phyloP scores from a whole-genome alignment of 2,797 vertebrate genomes.

The Sebastes steindachneri region DNA sequence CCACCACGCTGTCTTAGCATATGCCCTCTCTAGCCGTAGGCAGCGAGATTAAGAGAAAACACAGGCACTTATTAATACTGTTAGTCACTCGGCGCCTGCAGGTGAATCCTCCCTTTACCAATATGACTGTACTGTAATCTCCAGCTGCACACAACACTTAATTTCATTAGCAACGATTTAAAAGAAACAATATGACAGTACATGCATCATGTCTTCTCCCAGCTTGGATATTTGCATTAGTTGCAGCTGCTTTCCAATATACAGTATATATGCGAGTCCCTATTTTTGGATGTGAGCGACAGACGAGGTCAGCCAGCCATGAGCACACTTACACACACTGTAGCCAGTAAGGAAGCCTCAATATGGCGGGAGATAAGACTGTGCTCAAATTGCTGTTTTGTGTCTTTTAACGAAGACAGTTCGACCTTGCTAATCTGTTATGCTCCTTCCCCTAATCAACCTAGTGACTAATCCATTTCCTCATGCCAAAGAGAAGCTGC shows the following conservation, averaged over 20 bases:
- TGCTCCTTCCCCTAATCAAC: constrained; percentile 75
- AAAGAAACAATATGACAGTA: constrained; percentile 22
- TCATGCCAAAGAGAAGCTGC: constrained; percentile 47
- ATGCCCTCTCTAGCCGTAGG: constrained; percentile 59
- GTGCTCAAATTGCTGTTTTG: constrained; percentile 70
- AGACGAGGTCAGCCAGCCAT: constrained; percentile 70
- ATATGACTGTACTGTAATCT: constrained; percentile 45
- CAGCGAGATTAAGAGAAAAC: constrained; percentile 61
- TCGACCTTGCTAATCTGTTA: constrained; percentile 75
- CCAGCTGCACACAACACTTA: constrained; percentile 19
- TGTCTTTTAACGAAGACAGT: constrained; percentile 71
- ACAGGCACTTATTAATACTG: constrained; percentile 66
- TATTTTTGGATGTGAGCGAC: constrained; percentile 62
- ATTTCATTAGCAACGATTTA: constrained; percentile 39
- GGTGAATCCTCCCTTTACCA: constrained; percentile 62
- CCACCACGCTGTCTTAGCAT: constrained; percentile 67
- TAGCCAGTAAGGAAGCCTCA: constrained; percentile 47
- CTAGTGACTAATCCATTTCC: constrained; percentile 76
- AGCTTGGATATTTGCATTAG: constrained; percentile 43
- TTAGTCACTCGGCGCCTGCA: constrained; percentile 66
- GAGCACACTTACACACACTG: constrained; percentile 29
- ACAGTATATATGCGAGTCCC: constrained; percentile 28
- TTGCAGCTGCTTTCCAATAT: constrained; percentile 34
- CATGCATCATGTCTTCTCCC: constrained; percentile 27
- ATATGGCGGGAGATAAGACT: constrained; percentile 59